These are phyloP conservation scores for Platyscapa corneri DNA, from an alignment of 1,140 invertebrate genomes.

Conservation along the genomic window DNA sequence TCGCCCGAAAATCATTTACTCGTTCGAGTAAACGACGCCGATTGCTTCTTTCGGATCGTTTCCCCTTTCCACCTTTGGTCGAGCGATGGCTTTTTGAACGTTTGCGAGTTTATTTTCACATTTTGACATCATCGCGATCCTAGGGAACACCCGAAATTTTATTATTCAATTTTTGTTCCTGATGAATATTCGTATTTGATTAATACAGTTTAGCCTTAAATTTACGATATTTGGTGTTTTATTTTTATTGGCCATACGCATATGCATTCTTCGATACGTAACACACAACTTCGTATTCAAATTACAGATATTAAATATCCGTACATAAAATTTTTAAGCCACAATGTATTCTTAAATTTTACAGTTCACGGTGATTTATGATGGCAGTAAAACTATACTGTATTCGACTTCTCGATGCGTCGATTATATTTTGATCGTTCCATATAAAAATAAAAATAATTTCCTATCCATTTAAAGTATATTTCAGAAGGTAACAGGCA, in stretches of 20 bases:
- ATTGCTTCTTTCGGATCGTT: too few relatives aligned
- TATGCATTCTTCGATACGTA: background rate
- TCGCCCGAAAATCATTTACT: too few relatives aligned
- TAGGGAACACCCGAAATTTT: too few relatives aligned
- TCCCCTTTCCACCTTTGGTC: too few relatives aligned
- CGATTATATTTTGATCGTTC: background rate
- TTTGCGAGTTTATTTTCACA: too few relatives aligned
- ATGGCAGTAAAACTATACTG: conserved; percentile 26
- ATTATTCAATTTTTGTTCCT: too few relatives aligned
- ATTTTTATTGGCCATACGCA: background rate
- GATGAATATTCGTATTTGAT: background rate
- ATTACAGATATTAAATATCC: conserved; percentile 30
- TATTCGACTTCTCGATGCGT: background rate
- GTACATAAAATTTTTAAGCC: conserved; percentile 16
- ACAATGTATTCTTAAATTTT: conserved; percentile 36
- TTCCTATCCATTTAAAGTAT: background rate
- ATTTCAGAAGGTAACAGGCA: background rate
- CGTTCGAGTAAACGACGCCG: too few relatives aligned
- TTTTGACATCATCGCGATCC: too few relatives aligned
- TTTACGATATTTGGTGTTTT: background rate
- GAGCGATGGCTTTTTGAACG: too few relatives aligned
- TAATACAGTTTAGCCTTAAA: background rate
- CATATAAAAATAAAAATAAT: conserved; percentile 8
- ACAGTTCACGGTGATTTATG: conserved; percentile 27
- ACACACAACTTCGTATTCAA: conserved; percentile 18